phyloP scores from a whole-genome alignment of 2,113 vertebrate species.

The Haliaeetus leucogaster region DNA sequence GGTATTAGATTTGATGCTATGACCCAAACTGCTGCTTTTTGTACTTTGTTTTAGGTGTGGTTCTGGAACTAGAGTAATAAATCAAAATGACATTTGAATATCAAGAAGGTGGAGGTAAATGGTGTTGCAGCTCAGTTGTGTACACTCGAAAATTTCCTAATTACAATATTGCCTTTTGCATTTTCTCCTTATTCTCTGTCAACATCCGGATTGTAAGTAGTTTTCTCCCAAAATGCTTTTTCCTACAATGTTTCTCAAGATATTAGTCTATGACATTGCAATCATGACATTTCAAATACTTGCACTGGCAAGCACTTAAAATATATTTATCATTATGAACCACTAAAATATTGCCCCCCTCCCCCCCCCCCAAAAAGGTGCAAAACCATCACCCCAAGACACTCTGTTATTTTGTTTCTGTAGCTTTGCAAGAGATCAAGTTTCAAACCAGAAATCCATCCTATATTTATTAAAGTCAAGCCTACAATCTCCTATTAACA shows the following conservation, averaged over 20 bases:
- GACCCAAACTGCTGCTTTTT: neutral
- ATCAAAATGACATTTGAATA: neutral
- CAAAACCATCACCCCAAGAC: neutral
- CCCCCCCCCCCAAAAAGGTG: accelerated
- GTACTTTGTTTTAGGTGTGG: neutral
- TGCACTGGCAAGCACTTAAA: neutral
- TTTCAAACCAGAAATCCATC: neutral
- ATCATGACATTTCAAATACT: neutral
- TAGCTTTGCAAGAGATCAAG: neutral
- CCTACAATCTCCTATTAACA: neutral
- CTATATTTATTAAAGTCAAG: neutral
- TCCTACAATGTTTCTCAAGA: neutral
- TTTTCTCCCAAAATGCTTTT: neutral
- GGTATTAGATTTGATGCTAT: neutral
- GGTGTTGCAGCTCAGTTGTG: neutral
- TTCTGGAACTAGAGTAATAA: neutral
- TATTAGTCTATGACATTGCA: neutral
- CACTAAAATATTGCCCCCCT: neutral
- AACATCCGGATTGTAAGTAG: accelerated
- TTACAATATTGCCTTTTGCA: neutral
- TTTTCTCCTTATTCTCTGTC: neutral
- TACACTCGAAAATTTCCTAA: neutral
- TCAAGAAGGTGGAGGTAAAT: neutral
- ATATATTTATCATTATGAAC: neutral
- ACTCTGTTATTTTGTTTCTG: neutral